Conservation (phyloP, 2,113 vertebrate genomes). For the Pterocles orientalis region DNA sequence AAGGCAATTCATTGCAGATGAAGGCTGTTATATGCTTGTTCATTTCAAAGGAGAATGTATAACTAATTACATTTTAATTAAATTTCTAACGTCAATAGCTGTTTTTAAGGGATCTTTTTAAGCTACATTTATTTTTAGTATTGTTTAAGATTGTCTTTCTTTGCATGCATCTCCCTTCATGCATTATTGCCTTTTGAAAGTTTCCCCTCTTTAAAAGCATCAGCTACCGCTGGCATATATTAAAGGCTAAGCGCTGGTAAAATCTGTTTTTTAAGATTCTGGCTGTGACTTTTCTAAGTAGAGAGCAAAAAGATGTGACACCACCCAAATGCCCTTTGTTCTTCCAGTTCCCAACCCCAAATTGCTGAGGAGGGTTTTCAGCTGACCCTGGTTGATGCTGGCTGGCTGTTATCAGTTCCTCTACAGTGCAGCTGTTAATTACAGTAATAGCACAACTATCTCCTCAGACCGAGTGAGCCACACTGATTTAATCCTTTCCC, state of each 20-base stretch:
- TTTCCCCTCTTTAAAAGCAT: neutral
- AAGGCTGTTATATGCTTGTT: slow-evolving; percentile 31
- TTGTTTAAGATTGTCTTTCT: slow-evolving; percentile 34
- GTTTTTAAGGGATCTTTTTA: slow-evolving; percentile 55
- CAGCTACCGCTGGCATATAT: neutral
- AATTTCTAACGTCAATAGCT: slow-evolving; percentile 54
- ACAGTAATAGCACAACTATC: neutral
- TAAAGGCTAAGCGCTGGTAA: neutral
- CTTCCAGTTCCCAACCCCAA: neutral
- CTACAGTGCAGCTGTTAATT: slow-evolving; percentile 20
- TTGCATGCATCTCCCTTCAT: neutral
- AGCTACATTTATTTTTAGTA: slow-evolving; percentile 62
- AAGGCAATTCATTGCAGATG: slow-evolving; percentile 35
- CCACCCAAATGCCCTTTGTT: neutral
- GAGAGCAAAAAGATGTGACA: neutral
- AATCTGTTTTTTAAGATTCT: neutral
- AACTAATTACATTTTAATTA: slow-evolving; percentile 72
- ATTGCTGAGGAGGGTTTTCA: neutral
- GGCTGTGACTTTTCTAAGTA: neutral
- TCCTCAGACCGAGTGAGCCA: neutral
- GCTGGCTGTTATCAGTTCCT: neutral
- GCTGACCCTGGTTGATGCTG: neutral
- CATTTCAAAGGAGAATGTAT: slow-evolving; percentile 48
- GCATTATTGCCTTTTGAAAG: slow-evolving; percentile 37
- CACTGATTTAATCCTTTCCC: neutral